Conservation (phyloP, 2,797 vertebrate genomes). For the Eulemur albifrons region DNA sequence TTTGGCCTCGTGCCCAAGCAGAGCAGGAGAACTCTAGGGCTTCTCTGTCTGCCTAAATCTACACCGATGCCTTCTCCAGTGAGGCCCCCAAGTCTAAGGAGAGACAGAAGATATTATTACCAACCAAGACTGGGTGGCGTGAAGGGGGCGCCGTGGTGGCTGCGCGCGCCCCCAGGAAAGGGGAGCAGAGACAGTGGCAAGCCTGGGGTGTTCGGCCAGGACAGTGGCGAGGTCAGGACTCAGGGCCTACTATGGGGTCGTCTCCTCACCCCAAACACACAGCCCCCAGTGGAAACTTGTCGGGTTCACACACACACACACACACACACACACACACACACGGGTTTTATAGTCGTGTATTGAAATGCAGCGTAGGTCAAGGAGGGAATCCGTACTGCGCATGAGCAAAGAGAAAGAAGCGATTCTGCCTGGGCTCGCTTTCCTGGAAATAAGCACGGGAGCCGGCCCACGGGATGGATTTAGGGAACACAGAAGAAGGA, state of each 20-base stretch:
- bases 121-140: background rate
- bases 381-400: background rate
- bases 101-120: background rate
- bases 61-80: background rate
- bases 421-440: background rate
- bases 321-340: background rate
- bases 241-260: background rate
- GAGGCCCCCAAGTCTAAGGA: background rate
- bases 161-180: background rate
- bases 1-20: background rate
- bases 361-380: background rate
- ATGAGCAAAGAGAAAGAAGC: background rate
- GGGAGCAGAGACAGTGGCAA: accelerated
- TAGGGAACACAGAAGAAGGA: background rate
- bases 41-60: background rate
- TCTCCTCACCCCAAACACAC: accelerated
- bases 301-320: background rate
- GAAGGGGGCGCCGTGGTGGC: background rate
- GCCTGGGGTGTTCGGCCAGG: accelerated
- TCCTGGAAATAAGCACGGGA: background rate
- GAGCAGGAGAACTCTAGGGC: background rate
- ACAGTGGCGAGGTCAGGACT: background rate
- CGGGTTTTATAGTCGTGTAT: background rate
- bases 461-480: too few relatives aligned
- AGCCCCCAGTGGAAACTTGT: accelerated